Conservation (phyloP, 2,113 vertebrate species). For the Notarius lentiginosus region DNA sequence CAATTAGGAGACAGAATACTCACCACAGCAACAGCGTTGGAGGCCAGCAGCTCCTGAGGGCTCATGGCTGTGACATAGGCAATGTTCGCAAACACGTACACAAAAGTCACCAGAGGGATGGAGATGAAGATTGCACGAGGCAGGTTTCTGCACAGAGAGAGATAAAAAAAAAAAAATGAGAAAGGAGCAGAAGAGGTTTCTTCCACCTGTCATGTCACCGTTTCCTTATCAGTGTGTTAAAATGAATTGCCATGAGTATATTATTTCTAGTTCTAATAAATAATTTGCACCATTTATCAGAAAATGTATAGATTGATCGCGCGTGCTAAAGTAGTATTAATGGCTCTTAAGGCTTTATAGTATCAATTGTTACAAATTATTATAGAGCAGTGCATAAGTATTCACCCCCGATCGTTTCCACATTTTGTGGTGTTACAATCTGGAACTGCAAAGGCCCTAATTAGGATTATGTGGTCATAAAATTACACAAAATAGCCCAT, state of each 20-base stretch:
- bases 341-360: background rate
- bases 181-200: background rate
- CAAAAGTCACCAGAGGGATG: constrained; percentile 91
- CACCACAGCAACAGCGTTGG: constrained; percentile 93
- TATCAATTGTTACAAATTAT: background rate
- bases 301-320: background rate
- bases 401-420: background rate
- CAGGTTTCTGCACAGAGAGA: constrained; percentile 77
- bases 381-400: background rate
- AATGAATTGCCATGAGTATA: background rate
- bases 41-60: constrained; percentile 87
- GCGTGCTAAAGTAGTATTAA: background rate
- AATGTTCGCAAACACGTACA: constrained; percentile 92
- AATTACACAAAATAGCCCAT: background rate
- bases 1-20: constrained; percentile 59
- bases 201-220: background rate
- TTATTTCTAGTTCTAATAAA: background rate
- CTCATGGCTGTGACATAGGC: constrained; percentile 94
- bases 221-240: background rate
- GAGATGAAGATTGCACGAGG: constrained; percentile 94
- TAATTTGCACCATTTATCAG: background rate
- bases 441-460: background rate
- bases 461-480: background rate
- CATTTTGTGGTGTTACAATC: background rate
- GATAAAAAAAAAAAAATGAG: background rate